These are phyloP conservation scores for Pteropus rufus DNA, from an alignment of 2,797 vertebrate species.

Conservation along the genomic window DNA sequence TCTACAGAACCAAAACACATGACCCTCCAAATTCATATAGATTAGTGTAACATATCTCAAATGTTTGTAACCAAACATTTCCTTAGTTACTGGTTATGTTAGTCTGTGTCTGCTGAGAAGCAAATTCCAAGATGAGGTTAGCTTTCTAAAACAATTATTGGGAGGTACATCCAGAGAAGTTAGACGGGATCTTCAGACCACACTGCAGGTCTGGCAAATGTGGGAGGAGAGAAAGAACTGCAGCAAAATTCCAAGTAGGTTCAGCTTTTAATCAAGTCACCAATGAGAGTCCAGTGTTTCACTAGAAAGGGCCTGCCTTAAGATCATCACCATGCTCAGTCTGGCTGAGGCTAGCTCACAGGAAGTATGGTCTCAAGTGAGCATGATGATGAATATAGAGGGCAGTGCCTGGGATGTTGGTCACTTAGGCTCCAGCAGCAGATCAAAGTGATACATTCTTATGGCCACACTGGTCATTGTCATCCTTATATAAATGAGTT, in stretches of 20 bases:
- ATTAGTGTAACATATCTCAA: background rate
- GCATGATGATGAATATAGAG: background rate
- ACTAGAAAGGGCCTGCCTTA: background rate
- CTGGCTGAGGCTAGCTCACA: background rate
- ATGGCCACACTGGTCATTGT: background rate
- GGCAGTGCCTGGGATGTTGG: background rate
- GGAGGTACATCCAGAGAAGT: background rate
- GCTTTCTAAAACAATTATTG: background rate
- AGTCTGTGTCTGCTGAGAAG: background rate
- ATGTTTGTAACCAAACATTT: background rate
- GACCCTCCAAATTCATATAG: background rate
- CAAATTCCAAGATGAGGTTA: background rate
- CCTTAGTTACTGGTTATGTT: background rate
- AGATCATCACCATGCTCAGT: background rate
- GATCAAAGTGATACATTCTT: background rate
- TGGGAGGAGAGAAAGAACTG: background rate
- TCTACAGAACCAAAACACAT: background rate
- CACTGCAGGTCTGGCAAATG: background rate
- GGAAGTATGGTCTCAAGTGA: background rate
- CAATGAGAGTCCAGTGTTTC: background rate
- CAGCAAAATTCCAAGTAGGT: background rate
- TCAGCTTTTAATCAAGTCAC: background rate
- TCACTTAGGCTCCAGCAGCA: background rate
- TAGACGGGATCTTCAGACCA: background rate
- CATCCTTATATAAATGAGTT: background rate